A percentile compares a stretch with the other conserved stretches of the same genome.
Conservation (phyloP, 1,140 invertebrate genomes). For the Andricus grossulariae region DNA sequence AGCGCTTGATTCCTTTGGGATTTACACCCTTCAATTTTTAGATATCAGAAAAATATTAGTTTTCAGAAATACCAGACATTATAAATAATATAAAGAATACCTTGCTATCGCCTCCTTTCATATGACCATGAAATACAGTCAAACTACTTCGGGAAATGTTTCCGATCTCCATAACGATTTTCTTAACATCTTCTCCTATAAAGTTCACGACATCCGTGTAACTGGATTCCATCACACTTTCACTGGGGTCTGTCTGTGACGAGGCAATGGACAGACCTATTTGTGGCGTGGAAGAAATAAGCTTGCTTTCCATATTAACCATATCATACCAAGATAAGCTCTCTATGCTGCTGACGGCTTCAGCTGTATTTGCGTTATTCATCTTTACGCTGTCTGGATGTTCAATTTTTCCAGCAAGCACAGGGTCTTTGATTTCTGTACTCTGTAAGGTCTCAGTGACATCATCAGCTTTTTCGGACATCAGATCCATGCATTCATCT, state of each 20-base stretch:
- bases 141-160: neutral
- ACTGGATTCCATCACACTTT: no score
- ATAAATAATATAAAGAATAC: constrained; percentile 33
- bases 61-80: constrained; percentile 6
- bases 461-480: no score
- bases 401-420: neutral
- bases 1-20: no score
- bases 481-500: no score
- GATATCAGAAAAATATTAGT: neutral
- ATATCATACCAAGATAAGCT: constrained; percentile 12
- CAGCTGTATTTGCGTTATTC: neutral
- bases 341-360: neutral
- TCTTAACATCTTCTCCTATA: neutral
- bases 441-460: no score
- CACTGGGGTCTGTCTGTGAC: neutral
- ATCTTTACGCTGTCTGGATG: neutral
- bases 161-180: neutral
- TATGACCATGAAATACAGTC: neutral
- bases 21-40: no score
- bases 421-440: no score
- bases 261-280: neutral
- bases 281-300: constrained; percentile 41
- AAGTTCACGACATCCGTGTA: neutral
- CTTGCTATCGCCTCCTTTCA: neutral
- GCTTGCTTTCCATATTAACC: neutral